Base-by-base conservation (phyloP, 2,888 invertebrate species). In the Stenurella melanura region DNA sequence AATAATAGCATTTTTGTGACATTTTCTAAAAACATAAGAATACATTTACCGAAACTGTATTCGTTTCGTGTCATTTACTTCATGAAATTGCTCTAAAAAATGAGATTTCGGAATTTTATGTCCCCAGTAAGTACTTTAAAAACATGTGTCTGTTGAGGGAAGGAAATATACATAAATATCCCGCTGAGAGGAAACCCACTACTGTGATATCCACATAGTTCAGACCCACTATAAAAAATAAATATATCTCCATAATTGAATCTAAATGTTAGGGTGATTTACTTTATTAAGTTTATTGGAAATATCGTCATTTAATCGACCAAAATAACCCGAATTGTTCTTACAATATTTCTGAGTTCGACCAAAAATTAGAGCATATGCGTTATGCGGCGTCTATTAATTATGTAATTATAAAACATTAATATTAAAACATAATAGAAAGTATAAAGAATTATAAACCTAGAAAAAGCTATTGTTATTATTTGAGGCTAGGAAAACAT, bases 41-140 rank as follows among this genome's bases (percentile, higher is more conserved):
- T 89, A 88, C 88, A 89, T 89, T 89, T 87, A 87, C 87, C 84
- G 83, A 87, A 89, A 89, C 87, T 88, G 86, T 87, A 88, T 89
- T 88, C 88, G 88, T 87, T 87, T 86, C 88, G 89, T 87, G 86
- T 88, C 89, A 89, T 89, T 89, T 89, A 89, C 86, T 87, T 86
- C 85, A 86, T 86, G 88, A 86, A 88, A 89, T 88, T 86, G 88
- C 86, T 86, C 79, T 80, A 85, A 87, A 87, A 88, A 88, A 87
- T 87, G 86, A 84, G 86, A 86, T 86, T 87, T 86, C 81, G 84
- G 84, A 85, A 83, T 84, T 87, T 87, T 87, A 86, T 86, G 84
- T 83, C 83, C 81, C 80, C 83, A 81, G 82, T 83, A 84, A 83
- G 84, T 85, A 82, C 83, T 85, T 84, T 82, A 83, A 84, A 83